phyloP scores from a whole-genome alignment of 2,797 vertebrate species.

The Rhinichthys osculus region DNA sequence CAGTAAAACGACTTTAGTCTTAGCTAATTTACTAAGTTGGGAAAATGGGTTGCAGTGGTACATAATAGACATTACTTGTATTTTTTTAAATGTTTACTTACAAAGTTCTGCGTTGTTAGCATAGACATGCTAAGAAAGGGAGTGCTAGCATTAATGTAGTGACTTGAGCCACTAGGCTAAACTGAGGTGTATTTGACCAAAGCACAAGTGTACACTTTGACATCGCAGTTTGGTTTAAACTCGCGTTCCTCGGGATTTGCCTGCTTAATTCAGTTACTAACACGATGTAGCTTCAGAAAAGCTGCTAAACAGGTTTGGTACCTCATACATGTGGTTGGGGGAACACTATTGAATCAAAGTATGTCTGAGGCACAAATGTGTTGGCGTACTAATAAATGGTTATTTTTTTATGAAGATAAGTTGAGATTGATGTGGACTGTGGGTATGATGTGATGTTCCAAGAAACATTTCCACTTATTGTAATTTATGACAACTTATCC shows the following conservation, averaged over 20 bases:
- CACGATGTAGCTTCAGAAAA: background rate
- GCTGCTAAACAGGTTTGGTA: background rate
- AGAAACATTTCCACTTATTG: background rate
- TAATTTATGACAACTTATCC: background rate
- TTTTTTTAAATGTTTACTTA: slow-evolving; percentile 26
- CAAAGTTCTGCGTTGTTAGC: background rate
- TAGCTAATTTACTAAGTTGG: background rate
- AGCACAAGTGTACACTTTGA: background rate
- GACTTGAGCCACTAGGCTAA: background rate
- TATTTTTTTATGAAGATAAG: background rate
- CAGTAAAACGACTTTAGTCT: slow-evolving; percentile 16
- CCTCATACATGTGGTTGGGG: background rate
- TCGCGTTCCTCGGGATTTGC: background rate
- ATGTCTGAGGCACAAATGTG: background rate
- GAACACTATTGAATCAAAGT: background rate
- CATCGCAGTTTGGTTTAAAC: background rate
- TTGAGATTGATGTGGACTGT: background rate
- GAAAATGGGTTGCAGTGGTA: background rate
- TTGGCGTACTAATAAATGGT: slow-evolving; percentile 1
- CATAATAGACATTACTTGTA: background rate
- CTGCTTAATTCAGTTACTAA: slow-evolving; percentile 14
- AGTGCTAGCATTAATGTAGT: background rate
- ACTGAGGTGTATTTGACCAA: background rate
- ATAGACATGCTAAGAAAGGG: slow-evolving; percentile 3
- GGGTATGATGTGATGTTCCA: background rate